phyloP scores from a whole-genome alignment of 2,113 vertebrate genomes.

The Chiloscyllium plagiosum region DNA sequence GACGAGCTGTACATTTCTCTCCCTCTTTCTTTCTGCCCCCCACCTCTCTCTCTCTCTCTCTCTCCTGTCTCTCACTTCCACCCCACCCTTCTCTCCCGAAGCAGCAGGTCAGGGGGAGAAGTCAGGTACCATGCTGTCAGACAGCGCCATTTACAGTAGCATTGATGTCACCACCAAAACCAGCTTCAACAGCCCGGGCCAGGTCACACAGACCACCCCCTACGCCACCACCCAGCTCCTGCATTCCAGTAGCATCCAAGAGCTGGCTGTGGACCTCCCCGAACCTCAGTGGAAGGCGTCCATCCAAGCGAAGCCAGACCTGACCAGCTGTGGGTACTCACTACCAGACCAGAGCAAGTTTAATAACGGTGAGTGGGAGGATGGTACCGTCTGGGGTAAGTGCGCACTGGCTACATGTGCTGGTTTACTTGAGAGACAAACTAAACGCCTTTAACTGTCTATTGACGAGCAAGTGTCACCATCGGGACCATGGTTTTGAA shows the following conservation, averaged over 20 bases:
- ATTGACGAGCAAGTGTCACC: not conserved
- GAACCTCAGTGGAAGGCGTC: slow-evolving; percentile 94
- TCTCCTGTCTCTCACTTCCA: slow-evolving; percentile 66
- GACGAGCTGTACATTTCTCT: slow-evolving; percentile 39
- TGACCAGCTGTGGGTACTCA: slow-evolving; percentile 89
- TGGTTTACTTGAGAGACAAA: not conserved
- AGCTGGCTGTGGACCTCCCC: slow-evolving; percentile 90
- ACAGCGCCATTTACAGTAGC: slow-evolving; percentile 98
- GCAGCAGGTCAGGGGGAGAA: slow-evolving; percentile 79
- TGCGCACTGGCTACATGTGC: rapidly evolving
- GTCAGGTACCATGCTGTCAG: slow-evolving; percentile 90
- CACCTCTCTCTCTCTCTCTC: slow-evolving; percentile 48
- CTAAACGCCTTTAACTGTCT: not conserved
- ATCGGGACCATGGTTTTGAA: not conserved
- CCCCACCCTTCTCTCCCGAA: slow-evolving; percentile 57
- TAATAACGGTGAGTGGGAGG: slow-evolving; percentile 81
- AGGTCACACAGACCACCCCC: slow-evolving; percentile 86
- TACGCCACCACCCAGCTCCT: slow-evolving; percentile 97
- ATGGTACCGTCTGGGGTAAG: not conserved
- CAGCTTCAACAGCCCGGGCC: slow-evolving; percentile 87
- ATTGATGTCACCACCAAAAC: slow-evolving; percentile 97
- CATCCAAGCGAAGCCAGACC: slow-evolving; percentile 87
- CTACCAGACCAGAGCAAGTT: slow-evolving; percentile 93
- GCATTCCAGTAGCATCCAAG: slow-evolving; percentile 95
- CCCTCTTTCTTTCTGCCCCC: not conserved